Conservation (phyloP, 37 sponge, comb jelly and placozoan genomes). For the Ephydatia muelleri region DNA sequence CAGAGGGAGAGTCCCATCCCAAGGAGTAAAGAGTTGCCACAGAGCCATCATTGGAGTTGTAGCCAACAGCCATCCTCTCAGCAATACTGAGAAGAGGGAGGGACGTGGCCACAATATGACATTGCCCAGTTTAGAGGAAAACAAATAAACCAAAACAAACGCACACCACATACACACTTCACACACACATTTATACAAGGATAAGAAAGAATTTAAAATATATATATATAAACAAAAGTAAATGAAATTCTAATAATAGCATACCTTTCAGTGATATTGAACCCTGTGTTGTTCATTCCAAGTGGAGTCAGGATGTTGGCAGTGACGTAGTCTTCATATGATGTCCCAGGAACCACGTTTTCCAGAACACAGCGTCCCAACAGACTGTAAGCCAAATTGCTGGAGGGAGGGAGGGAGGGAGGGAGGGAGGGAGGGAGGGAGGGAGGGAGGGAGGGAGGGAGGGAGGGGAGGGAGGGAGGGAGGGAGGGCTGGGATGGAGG, state of each 20-base stretch:
- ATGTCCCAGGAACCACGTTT: constrained; percentile 11
- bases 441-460: background rate
- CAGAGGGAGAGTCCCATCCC: constrained; percentile 49
- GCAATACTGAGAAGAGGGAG: constrained; percentile 16
- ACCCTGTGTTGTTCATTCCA: constrained; percentile 59
- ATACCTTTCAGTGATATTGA: constrained; percentile 40
- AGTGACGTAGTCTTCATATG: constrained; percentile 50
- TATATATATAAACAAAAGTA: too few relatives aligned
- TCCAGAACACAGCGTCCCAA: constrained; percentile 29
- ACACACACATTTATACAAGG: too few relatives aligned
- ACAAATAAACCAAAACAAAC: too few relatives aligned
- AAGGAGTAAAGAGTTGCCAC: constrained; percentile 30
- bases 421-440: background rate
- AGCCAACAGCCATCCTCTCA: constrained; percentile 52
- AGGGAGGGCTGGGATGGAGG: too few relatives aligned
- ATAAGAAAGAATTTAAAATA: too few relatives aligned
- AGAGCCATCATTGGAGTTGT: constrained; percentile 36
- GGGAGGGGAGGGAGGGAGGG: background rate
- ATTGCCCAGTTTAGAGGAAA: too few relatives aligned
- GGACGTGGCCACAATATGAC: background rate
- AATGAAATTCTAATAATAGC: too few relatives aligned
- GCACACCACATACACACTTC: too few relatives aligned
- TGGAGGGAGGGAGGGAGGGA: background rate
- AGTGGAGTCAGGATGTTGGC: constrained; percentile 43
- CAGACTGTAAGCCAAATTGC: constrained; percentile 50